Evolutionary conservation across 2,113 vertebrate genomes (phyloP).

Genomic region (Sciurus niger): DNA sequence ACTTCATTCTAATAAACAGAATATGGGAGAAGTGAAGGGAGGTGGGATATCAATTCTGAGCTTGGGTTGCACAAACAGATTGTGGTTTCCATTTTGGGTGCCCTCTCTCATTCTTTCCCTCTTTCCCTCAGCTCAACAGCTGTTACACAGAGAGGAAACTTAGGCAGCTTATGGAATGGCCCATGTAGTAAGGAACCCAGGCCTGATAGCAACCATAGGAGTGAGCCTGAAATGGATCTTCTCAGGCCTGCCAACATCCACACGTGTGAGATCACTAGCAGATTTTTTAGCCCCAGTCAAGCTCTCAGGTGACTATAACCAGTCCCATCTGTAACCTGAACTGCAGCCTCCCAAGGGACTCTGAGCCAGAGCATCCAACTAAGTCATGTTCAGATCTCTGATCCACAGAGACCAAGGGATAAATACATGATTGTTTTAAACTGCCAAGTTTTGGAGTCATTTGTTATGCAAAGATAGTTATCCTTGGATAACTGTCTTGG

Average conservation of each 20-base stretch:
- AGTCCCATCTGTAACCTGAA: neutral
- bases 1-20: neutral
- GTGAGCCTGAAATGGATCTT: too few species aligned
- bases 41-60: neutral
- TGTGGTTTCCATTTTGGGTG: neutral
- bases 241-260: neutral
- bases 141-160: neutral
- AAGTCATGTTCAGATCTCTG: neutral
- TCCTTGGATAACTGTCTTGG: neutral
- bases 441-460: neutral
- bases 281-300: neutral
- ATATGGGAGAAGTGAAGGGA: neutral
- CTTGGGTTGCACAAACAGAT: neutral
- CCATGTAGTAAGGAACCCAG: neutral
- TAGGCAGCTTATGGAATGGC: neutral
- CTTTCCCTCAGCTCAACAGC: neutral
- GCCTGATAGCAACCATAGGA: neutral
- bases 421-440: neutral
- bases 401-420: neutral
- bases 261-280: too few species aligned
- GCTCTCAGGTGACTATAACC: neutral
- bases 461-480: neutral
- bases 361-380: accelerated
- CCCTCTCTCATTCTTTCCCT: neutral
- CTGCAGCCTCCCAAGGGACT: neutral